Evolutionary conservation across 2,113 vertebrate genomes (phyloP), one percentile per base, ranked within the genome.

Genomic region (Daboia siamensis): DNA sequence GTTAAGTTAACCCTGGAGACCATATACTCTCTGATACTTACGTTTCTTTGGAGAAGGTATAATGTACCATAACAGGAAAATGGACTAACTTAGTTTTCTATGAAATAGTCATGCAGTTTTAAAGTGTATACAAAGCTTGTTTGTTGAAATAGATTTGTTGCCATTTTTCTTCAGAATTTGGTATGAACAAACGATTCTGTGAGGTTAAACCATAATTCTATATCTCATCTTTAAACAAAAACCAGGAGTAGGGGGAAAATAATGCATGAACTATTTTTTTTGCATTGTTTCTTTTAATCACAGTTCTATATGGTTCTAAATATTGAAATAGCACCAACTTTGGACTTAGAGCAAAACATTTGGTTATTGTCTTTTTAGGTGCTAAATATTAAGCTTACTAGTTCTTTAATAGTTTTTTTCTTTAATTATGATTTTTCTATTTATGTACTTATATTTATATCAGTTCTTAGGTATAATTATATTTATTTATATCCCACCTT

Each of bases 1-100:
- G 17, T 91, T 93, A 51, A 94, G 55, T 84, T 91, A 74, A 91
- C 94, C 91, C 86, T 93, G 92, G 93, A 93, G 54, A 90, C 17
- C 94, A 1, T 87, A 54, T 92, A 94, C 3, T 91, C 90, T 94
- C 90, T 86, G 88, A 12, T 90, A 74, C 95, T 94, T 96, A 33
- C 94, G 93, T 91, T 95, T 88, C 39, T 88, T 91, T 95, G 89
- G 11, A 91, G 44, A 39, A 3, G 6, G 17, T 90, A 93, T 90
- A 12, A 86, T 90, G 90, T 69, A 80, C 39, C 39, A 87, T 85
- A 61, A 92, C 20, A 84, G 88, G 90, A n/a, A 89, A 89, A 89
- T 85, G 29, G 46, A 69, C 54, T 54, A 24, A 55, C 59, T 69
- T 10, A 13, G 69, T 69, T 88, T 85, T 88, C 59, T n/a, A 44